Percentiles rank a stretch among this genome's conserved stretches.
Evolutionary conservation across 2,113 vertebrate genomes (phyloP).

Genomic region (Geothlypis trichas): DNA sequence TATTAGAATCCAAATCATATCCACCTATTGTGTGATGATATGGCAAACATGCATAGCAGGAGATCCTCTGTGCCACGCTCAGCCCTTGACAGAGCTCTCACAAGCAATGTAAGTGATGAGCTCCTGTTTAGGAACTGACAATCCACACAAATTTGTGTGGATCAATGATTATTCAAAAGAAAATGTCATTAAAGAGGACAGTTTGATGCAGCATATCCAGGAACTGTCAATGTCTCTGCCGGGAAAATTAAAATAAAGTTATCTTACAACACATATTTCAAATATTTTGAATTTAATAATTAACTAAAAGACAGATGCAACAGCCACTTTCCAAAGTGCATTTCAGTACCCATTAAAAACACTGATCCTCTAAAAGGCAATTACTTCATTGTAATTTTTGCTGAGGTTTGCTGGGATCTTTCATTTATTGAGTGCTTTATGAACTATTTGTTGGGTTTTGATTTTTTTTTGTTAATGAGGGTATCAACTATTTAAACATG

Average conservation of each 20-base stretch:
- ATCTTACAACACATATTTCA: background rate
- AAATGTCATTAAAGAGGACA: conserved; percentile 29
- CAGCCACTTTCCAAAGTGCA: background rate
- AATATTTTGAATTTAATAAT: conserved; percentile 20
- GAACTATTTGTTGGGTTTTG: background rate
- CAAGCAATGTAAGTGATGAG: background rate
- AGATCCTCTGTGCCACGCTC: background rate
- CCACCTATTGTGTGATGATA: background rate
- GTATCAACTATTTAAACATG: background rate
- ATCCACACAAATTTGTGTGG: background rate
- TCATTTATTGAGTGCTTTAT: background rate
- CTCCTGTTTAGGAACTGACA: background rate
- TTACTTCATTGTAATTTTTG: background rate
- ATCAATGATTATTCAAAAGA: conserved; percentile 49
- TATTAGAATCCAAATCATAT: background rate
- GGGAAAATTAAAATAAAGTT: conserved; percentile 27
- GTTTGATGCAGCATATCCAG: background rate
- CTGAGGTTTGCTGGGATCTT: background rate
- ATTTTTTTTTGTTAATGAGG: background rate
- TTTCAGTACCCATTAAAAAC: background rate
- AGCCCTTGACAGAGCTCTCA: background rate
- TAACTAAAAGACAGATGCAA: conserved; percentile 2
- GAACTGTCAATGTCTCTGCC: conserved; percentile 7
- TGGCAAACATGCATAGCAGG: background rate
- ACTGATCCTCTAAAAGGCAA: background rate